Conservation (phyloP, 2,797 vertebrate species). For the Hippopotamyrus pictus region DNA sequence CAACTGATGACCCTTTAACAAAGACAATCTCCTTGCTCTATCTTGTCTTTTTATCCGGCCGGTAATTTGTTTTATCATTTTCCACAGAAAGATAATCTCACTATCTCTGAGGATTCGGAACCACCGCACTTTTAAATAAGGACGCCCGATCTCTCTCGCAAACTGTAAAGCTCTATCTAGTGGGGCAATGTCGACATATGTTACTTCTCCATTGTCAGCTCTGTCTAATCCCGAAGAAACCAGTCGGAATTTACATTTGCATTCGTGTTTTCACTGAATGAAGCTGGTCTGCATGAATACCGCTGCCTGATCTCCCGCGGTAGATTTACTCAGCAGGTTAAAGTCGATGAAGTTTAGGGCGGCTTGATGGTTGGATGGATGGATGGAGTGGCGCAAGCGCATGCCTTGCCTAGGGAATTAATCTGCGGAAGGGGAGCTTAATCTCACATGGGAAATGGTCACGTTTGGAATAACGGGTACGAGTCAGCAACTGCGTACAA, state of each 20-base stretch:
- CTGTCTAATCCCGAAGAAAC: neutral
- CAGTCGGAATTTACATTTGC: neutral
- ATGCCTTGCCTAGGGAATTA: slow-evolving; percentile 64
- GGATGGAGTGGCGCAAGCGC: slow-evolving; percentile 61
- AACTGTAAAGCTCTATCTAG: neutral
- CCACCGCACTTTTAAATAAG: neutral
- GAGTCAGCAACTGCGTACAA: slow-evolving; percentile 35
- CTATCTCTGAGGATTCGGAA: neutral
- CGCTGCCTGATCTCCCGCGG: neutral
- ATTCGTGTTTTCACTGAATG: neutral
- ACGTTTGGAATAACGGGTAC: slow-evolving; percentile 43
- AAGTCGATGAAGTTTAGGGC: slow-evolving; percentile 45
- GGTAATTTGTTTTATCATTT: slow-evolving; percentile 9
- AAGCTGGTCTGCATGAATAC: neutral
- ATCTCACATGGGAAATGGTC: slow-evolving; percentile 56
- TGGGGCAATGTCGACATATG: neutral
- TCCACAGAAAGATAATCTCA: slow-evolving; percentile 24
- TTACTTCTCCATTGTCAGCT: neutral
- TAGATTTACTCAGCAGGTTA: slow-evolving; percentile 39
- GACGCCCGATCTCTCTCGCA: neutral
- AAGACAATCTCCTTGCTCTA: neutral
- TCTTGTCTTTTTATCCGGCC: neutral
- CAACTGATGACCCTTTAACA: neutral
- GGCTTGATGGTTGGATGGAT: slow-evolving; percentile 59
- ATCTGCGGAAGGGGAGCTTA: slow-evolving; percentile 55